Conservation (phyloP, 2,113 vertebrate species). For the Dascyllus trimaculatus region DNA sequence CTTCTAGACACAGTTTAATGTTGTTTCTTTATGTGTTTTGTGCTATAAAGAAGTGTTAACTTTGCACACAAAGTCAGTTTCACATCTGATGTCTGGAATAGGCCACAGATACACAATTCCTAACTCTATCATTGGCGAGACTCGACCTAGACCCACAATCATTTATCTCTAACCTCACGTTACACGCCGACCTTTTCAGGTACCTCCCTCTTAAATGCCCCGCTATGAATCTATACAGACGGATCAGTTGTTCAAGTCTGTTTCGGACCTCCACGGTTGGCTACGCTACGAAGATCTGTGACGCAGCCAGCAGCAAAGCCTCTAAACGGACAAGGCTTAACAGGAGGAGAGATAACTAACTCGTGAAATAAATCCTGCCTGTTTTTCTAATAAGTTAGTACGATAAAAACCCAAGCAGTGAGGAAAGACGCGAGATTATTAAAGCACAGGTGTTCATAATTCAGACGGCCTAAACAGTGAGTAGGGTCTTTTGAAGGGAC, state of each 20-base stretch:
- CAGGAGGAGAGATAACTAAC: conserved; percentile 27
- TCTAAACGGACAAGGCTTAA: conserved; percentile 37
- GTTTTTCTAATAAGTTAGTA: not conserved
- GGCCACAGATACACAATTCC: not conserved
- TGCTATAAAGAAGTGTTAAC: not conserved
- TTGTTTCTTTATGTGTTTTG: conserved; percentile 8
- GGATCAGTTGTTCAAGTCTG: conserved; percentile 53
- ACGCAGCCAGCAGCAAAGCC: conserved; percentile 36
- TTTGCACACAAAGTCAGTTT: not conserved
- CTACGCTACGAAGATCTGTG: conserved; percentile 50
- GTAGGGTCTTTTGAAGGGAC: not conserved
- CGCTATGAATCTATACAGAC: conserved; percentile 51
- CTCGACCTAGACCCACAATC: conserved; percentile 2
- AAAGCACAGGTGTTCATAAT: not conserved
- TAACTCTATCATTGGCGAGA: conserved; percentile 28
- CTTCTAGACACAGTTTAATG: not conserved
- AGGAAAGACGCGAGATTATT: no score
- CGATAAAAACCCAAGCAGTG: not conserved
- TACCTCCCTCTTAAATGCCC: conserved; percentile 36
- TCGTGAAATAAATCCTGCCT: not conserved
- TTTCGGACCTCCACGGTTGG: conserved; percentile 59
- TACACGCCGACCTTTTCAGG: conserved; percentile 34
- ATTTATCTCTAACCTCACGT: conserved; percentile 33
- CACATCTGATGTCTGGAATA: conserved; percentile 19
- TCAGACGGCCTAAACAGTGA: not conserved